A percentile compares a stretch with the other conserved stretches of the same genome.
Conservation (phyloP, 2,797 vertebrate species). For the Oryzias dopingdopingensis region DNA sequence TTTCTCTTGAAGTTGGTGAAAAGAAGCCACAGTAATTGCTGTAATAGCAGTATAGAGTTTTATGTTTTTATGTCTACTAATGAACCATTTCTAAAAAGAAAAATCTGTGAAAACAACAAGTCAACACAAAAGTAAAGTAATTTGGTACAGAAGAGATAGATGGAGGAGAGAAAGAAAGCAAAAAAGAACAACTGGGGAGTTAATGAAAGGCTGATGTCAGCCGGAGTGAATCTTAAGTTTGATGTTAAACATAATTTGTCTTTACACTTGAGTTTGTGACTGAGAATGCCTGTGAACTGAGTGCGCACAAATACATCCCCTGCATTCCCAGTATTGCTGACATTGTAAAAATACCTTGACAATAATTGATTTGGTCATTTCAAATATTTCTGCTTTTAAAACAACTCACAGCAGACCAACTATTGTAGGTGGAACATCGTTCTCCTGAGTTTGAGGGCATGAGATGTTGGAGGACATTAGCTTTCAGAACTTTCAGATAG, state of each 20-base stretch:
- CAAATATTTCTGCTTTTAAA: too few species aligned
- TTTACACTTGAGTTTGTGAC: too few species aligned
- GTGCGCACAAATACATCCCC: too few species aligned
- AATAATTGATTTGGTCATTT: too few species aligned
- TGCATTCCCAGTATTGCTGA: too few species aligned
- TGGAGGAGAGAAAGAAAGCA: neutral
- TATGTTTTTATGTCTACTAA: slow-evolving; percentile 19
- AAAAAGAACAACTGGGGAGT: neutral
- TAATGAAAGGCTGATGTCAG: slow-evolving; percentile 5
- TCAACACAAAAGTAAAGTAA: neutral
- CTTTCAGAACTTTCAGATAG: too few species aligned
- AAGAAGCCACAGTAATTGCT: slow-evolving; percentile 25
- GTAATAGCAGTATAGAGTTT: neutral
- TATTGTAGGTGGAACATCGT: too few species aligned
- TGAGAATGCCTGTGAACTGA: too few species aligned
- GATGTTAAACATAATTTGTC: slow-evolving; percentile 6
- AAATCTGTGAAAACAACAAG: neutral
- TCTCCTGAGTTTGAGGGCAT: too few species aligned
- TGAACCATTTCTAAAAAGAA: slow-evolving; percentile 6
- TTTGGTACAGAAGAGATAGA: neutral
- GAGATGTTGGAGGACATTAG: too few species aligned
- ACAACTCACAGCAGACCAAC: too few species aligned
- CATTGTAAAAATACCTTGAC: too few species aligned
- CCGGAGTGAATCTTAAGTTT: neutral
- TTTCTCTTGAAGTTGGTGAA: slow-evolving; percentile 12